phyloP scores from a whole-genome alignment of 1,140 invertebrate genomes.

The Araneus ventricosus region DNA sequence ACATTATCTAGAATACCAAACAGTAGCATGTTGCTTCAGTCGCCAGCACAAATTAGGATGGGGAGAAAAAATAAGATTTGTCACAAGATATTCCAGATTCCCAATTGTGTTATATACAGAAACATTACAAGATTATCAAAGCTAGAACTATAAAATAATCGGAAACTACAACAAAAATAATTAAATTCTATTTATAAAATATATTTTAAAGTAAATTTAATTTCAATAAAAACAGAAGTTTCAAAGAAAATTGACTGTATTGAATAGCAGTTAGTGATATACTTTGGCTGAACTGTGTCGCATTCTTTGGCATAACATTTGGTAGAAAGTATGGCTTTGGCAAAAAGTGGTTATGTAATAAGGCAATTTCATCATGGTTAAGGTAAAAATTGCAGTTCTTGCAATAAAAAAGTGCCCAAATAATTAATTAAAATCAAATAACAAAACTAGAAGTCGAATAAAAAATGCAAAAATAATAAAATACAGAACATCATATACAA shows the following conservation, averaged over 20 bases:
- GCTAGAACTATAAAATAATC: neutral
- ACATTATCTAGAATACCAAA: neutral
- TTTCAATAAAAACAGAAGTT: neutral
- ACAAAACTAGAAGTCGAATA: too few relatives aligned
- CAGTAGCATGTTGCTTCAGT: neutral
- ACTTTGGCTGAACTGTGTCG: too few relatives aligned
- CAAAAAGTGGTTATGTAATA: too few relatives aligned
- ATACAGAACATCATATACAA: too few relatives aligned
- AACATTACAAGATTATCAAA: neutral
- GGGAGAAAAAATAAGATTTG: conserved; percentile 7
- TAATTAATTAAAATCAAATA: too few relatives aligned
- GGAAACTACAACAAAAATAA: neutral
- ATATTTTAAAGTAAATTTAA: neutral
- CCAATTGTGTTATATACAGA: neutral
- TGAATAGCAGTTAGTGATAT: too few relatives aligned
- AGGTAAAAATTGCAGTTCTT: too few relatives aligned
- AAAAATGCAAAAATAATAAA: too few relatives aligned
- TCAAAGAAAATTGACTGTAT: neutral
- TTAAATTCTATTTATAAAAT: neutral
- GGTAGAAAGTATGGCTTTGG: too few relatives aligned
- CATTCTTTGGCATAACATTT: too few relatives aligned
- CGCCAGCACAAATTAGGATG: neutral
- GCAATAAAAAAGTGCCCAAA: too few relatives aligned
- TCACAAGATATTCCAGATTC: neutral
- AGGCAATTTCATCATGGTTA: too few relatives aligned